Base-by-base conservation (phyloP, 2,113 vertebrate genomes). In the Spea multiplicata region DNA sequence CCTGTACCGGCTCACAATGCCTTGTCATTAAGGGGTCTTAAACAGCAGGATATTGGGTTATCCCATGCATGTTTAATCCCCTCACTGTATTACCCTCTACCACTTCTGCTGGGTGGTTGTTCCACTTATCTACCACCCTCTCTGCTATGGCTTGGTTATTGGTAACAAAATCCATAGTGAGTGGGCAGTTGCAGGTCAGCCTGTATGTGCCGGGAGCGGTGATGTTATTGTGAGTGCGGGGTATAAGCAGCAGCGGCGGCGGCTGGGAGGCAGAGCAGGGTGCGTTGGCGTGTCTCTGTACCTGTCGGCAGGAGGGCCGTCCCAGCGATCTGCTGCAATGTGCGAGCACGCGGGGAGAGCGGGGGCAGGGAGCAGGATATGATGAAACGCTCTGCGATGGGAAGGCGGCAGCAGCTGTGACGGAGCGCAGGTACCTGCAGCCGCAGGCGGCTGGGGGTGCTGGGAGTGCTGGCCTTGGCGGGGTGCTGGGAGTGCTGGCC, bases 281-380 rank as follows among this genome's bases (percentile, higher is more conserved):
- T 65, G 13, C 46, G 1, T 68, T 76, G 74, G 12, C 52, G 66
- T 68, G 65, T 69, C 14, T 8, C 44, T 76, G 4, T 70, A 71
- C 75, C 66, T 70, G 75, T 30, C 59, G 13, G 5, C 53, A 17
- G 53, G 66, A 8, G 52, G 52, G 66, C 14, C 5, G 7, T 12
- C 74, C 14, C 3, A 5, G 30, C 48, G n/a, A 62, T 68, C 50
- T 71, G 57, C 59, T 78, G 77, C 77, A 79, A 17, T 73, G 71
- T 73, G 77, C 73, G 73, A 79, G 73, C 64, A 73, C 47, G 77
- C n/a, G 30, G 47, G 59, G 61, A 49, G 65, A 52, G 70, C 12
- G 62, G 75, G 47, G 59, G 59, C 3, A 14, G 68, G 14, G 52
- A 55, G 64, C 78, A 74, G 81, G 75, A 82, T 73, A 49, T 82